Evolutionary conservation across 2,797 vertebrate genomes (phyloP), one percentile per base, ranked within the genome.

Genomic region (Cyprinella venusta): DNA sequence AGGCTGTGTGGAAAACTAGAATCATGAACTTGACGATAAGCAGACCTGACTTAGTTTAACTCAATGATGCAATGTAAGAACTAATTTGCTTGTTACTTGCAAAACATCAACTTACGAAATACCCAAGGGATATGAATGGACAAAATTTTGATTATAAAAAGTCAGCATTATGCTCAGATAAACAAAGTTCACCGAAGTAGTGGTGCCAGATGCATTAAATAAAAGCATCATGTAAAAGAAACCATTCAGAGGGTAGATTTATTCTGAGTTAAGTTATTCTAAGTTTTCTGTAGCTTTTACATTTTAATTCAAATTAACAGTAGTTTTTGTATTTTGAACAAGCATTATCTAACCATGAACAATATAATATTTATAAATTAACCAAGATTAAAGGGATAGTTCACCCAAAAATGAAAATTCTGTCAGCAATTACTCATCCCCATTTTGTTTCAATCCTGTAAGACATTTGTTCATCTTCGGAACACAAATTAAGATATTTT

Each of bases 1-100:
- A 36, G 54, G n/a, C 54, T 30, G 40, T 63, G 26, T 63, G 54
- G 54, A 81, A 81, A 72, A 72, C 40, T 50, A 48, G 19, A 61
- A 48, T 33, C 61, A 71, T 48, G 24, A 80, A 48, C 38, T 16
- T 70, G 68, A 71, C 69, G 74, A 38, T 50, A 3, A 74, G 70
- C 69, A 74, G 80, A 64, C n/a, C 9, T 80, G 19, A 71, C 56
- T 76, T 76, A 24, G 63, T 42, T 74, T 64, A 50, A 81, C 40
- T 52, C 21, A 24, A 2, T 64, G 59, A 65, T 38, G 21, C 42
- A 81, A 52, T 65, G 21, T 7, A 5, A 63, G 9, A 81, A 75
- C 30, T 8, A 64, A 26, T 74, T 52, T 65, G 10, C n/a, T 64
- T 40, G 24, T 13, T 64, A 30, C 26, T 65, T 42, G 15, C 38